Percentiles rank a stretch among this genome's conserved stretches.
Conservation (phyloP, 2,113 vertebrate genomes). For the Sciurus niger region DNA sequence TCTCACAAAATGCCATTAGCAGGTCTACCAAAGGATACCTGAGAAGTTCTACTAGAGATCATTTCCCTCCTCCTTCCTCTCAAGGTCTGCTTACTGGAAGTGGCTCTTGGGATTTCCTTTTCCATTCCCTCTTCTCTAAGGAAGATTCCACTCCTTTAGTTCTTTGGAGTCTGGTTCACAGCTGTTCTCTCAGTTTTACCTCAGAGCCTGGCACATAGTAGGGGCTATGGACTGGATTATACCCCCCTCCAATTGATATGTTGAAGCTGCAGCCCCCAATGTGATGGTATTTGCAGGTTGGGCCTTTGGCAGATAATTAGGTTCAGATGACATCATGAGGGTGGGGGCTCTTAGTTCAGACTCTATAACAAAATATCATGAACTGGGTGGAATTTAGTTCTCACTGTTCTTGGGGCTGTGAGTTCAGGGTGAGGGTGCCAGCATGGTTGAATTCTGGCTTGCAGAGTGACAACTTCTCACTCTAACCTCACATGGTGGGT, state of each 20-base stretch:
- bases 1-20: neutral
- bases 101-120: neutral
- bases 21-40: neutral
- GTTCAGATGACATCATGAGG: conserved; percentile 3
- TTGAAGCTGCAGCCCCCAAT: neutral
- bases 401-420: neutral
- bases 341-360: conserved; percentile 3
- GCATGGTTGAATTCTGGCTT: neutral
- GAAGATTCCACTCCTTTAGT: neutral
- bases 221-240: neutral
- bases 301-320: neutral
- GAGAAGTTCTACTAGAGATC: neutral
- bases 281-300: neutral
- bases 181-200: neutral
- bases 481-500: no score
- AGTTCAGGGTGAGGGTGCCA: neutral
- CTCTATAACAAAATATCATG: neutral
- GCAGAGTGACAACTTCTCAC: neutral
- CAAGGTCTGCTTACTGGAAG: neutral
- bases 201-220: neutral
- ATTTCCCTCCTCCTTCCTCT: neutral
- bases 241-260: neutral
- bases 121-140: neutral
- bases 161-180: neutral
- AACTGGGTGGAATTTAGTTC: neutral